phyloP scores from a whole-genome alignment of 2,888 invertebrate genomes.

The Steinernema scapterisci region DNA sequence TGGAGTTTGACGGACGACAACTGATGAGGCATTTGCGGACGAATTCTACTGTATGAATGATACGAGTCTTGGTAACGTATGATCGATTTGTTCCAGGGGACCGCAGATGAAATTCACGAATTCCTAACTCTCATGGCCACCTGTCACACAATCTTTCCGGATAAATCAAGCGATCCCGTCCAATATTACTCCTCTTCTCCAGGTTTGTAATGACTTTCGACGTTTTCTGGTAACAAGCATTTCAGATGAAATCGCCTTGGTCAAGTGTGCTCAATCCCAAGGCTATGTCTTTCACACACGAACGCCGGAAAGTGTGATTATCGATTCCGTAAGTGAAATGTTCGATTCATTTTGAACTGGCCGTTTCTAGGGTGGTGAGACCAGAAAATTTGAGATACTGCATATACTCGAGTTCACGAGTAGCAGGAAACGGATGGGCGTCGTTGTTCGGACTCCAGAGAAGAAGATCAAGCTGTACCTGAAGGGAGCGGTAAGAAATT shows the following conservation, averaged over 20 bases:
- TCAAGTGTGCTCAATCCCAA: conserved; percentile 83
- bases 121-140: conserved; percentile 90
- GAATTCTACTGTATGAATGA: too few relatives aligned
- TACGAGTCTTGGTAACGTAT: too few relatives aligned
- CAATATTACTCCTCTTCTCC: conserved; percentile 47
- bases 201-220: too few relatives aligned
- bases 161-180: conserved; percentile 68
- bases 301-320: conserved; percentile 79
- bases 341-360: not conserved
- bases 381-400: conserved; percentile 74
- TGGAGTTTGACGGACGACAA: conserved; percentile 36
- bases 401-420: conserved; percentile 89
- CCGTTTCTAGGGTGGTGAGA: not conserved
- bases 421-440: conserved; percentile 90
- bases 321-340: conserved; percentile 12
- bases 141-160: conserved; percentile 96
- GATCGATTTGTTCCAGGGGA: conserved; percentile 36
- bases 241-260: conserved; percentile 96
- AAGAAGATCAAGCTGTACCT: conserved; percentile 74
- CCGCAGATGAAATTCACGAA: conserved; percentile 72
- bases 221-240: too few relatives aligned
- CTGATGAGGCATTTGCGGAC: conserved; percentile 38
- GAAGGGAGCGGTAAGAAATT: conserved; percentile 77
- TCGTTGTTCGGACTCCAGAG: conserved; percentile 81
- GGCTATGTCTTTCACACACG: conserved; percentile 88